Evolutionary conservation across 1,140 invertebrate species (phyloP).

Genomic region (Drosophila tropicalis): DNA sequence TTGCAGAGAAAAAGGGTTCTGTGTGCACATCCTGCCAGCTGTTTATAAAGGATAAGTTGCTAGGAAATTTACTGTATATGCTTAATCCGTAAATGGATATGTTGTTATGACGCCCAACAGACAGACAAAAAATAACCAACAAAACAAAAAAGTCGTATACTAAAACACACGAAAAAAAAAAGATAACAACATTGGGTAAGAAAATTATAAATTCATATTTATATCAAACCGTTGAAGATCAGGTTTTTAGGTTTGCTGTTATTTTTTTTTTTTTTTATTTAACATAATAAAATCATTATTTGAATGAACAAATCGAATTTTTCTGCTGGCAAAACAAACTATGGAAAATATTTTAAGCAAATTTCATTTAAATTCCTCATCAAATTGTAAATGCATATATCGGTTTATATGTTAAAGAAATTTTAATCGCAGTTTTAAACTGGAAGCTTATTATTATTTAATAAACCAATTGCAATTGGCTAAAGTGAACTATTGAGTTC

Average conservation of each 20-base stretch:
- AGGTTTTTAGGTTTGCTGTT: background rate
- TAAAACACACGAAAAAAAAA: background rate
- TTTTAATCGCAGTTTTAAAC: too few relatives aligned
- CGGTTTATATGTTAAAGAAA: too few relatives aligned
- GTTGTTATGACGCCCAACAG: slow-evolving; percentile 56
- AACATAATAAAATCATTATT: background rate
- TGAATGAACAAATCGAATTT: background rate
- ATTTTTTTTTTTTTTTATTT: background rate
- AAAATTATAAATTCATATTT: slow-evolving; percentile 12
- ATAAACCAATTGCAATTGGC: too few relatives aligned
- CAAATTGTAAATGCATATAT: too few relatives aligned
- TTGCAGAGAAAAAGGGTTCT: slow-evolving; percentile 31
- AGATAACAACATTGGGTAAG: background rate
- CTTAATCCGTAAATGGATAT: slow-evolving; percentile 79
- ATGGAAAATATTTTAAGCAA: background rate
- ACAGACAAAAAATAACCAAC: slow-evolving; percentile 1
- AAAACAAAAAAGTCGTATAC: background rate
- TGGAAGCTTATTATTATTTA: too few relatives aligned
- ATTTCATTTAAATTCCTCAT: too few relatives aligned
- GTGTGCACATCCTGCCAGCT: slow-evolving; percentile 58
- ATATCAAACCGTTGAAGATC: background rate
- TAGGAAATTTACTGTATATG: slow-evolving; percentile 68
- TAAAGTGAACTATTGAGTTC: too few relatives aligned
- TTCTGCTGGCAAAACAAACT: background rate
- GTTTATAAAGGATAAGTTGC: slow-evolving; percentile 76